phyloP scores from a whole-genome alignment of 2,888 invertebrate genomes.

The Dasypogon diadema region DNA sequence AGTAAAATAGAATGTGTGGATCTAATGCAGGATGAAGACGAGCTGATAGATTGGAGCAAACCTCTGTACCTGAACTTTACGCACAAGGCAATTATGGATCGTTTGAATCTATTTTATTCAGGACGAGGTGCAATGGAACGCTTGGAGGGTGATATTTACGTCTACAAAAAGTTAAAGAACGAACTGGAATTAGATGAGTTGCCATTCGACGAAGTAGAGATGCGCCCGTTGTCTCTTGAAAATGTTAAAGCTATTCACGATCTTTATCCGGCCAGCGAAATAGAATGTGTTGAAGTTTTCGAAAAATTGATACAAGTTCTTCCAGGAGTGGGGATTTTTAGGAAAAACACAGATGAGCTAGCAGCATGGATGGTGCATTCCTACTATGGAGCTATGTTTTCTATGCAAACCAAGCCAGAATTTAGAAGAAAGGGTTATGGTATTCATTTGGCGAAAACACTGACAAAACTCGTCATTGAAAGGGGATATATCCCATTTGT shows the following conservation, averaged over 20 bases:
- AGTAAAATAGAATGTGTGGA: slow-evolving; percentile 79
- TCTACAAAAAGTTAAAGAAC: slow-evolving; percentile 76
- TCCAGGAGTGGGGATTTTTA: slow-evolving; percentile 86
- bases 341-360: slow-evolving; percentile 74
- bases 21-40: slow-evolving; percentile 80
- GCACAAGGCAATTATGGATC: slow-evolving; percentile 83
- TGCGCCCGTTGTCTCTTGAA: slow-evolving; percentile 81
- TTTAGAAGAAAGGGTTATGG: slow-evolving; percentile 82
- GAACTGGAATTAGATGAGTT: slow-evolving; percentile 74
- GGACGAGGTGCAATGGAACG: slow-evolving; percentile 76
- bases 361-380: slow-evolving; percentile 94
- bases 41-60: slow-evolving; percentile 82
- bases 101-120: slow-evolving; percentile 79
- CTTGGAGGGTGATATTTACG: slow-evolving; percentile 84
- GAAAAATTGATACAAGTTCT: slow-evolving; percentile 82
- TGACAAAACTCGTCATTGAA: slow-evolving; percentile 76
- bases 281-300: slow-evolving; percentile 87
- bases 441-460: slow-evolving; percentile 77
- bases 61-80: slow-evolving; percentile 90
- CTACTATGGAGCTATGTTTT: slow-evolving; percentile 92
- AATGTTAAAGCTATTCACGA: slow-evolving; percentile 87
- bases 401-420: slow-evolving; percentile 87
- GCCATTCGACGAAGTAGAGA: slow-evolving; percentile 77
- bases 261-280: slow-evolving; percentile 88
- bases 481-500: slow-evolving; percentile 87